A percentile compares a stretch with the other conserved stretches of the same genome.
phyloP scores from a whole-genome alignment of 23 tunicate genomes.

The Styela clava region DNA sequence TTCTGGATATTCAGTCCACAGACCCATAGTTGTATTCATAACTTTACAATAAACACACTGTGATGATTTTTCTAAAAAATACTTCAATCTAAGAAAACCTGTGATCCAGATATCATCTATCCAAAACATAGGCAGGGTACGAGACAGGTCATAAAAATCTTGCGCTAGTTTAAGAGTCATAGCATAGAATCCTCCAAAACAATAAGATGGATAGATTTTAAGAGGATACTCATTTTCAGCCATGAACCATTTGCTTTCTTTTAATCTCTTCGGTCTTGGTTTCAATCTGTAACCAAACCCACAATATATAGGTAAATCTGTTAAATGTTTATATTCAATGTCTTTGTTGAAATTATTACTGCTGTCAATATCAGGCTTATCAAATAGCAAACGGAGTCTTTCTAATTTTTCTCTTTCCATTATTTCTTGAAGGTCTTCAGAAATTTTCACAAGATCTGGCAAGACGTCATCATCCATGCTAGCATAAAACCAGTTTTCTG shows the following conservation, averaged over 20 bases:
- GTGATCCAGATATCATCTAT: constrained; percentile 8
- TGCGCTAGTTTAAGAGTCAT: not conserved
- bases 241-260: constrained; percentile 8
- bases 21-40: not conserved
- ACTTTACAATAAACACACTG: not conserved
- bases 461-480: constrained; percentile 3
- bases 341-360: not conserved
- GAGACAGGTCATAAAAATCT: not conserved
- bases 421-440: not conserved
- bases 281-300: not conserved
- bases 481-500: constrained; percentile 1
- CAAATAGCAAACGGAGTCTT: no score
- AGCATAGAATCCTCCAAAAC: constrained; percentile 1
- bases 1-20: not conserved
- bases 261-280: not conserved
- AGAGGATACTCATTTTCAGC: not conserved
- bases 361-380: no score
- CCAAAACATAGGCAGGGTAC: not conserved
- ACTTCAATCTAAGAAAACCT: constrained; percentile 1
- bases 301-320: constrained; percentile 1
- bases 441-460: not conserved
- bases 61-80: not conserved
- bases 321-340: not conserved
- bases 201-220: not conserved
- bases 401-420: not conserved